Evolutionary conservation across 1,140 invertebrate species (phyloP), one percentile per base, ranked within the genome.

Genomic region (Chironomus striatipennis): DNA sequence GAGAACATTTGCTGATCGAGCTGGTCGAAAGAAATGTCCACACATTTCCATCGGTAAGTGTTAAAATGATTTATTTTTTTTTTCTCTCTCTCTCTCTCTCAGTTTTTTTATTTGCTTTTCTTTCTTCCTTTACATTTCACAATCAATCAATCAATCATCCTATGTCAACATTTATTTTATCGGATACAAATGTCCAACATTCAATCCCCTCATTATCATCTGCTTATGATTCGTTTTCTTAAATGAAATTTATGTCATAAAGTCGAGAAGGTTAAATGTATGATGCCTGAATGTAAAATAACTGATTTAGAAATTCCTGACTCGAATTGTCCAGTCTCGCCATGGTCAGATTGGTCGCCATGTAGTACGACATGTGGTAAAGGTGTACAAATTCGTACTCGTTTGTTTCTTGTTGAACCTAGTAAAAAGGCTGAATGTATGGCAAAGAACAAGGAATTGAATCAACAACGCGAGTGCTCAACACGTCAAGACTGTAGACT

Each of bases 191-290:
- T 34, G 24, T 34, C 5, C 24, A 34, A 34, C 24, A 34, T 34
- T 34, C 24, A 34, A 34, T 34, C 24, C 24, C 24, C 20, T 10
- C 42, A 42, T 42, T 43, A 21, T 43, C 42, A 67, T 70, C 43
- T 1, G 5, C 24, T 34, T 1, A 34, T 34, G 1, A 34, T 34
- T 34, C 2, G 5, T n/a, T n/a, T n/a, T n/a, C n/a, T n/a, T n/a
- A 34, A 1, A 34, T 34, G 5, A 34, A 34, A 34, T 2, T 34
- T 34, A 34, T 34, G 24, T 34, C 5, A 34, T 34, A 34, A 34
- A 34, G 87, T 89, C 43, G 90, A 95, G 78, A 93, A 89, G 78
- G 86, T 89, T 76, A 90, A 92, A 79, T 96, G 92, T 78, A 89
- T 90, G 87, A 81, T 85, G 72, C 87, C 88, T 0, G 82, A 86